phyloP scores from a whole-genome alignment of 1,140 invertebrate genomes.

The Phocides pigmalion region DNA sequence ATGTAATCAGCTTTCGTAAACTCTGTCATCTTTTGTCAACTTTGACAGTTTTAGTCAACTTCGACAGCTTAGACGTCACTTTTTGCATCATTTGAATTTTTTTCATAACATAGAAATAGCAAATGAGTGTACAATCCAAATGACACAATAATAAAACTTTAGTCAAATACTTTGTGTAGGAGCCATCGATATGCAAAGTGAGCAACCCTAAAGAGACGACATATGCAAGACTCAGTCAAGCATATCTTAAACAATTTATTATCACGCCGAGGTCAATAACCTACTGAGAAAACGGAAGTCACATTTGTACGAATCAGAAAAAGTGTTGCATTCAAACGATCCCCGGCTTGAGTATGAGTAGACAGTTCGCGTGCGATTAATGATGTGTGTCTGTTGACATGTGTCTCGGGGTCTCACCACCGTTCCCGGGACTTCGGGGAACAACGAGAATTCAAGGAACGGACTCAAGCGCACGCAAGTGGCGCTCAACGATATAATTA shows the following conservation, averaged over 20 bases:
- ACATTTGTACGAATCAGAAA: slow-evolving; percentile 10
- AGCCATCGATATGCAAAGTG: too few relatives aligned
- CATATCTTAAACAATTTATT: not conserved
- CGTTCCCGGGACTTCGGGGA: slow-evolving; percentile 37
- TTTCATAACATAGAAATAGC: too few relatives aligned
- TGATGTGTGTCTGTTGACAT: slow-evolving; percentile 40
- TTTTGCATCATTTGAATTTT: too few relatives aligned
- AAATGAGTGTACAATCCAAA: too few relatives aligned
- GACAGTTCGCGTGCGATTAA: slow-evolving; percentile 39
- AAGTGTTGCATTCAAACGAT: slow-evolving; percentile 21
- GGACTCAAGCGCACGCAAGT: slow-evolving; percentile 29
- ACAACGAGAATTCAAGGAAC: slow-evolving; percentile 25
- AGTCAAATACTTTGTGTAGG: too few relatives aligned
- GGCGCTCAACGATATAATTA: not conserved
- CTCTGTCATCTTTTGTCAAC: too few relatives aligned
- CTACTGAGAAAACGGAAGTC: slow-evolving; percentile 13
- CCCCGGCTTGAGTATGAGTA: slow-evolving; percentile 5
- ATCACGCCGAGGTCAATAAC: slow-evolving; percentile 7
- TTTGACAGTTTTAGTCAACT: too few relatives aligned
- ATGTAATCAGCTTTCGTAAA: too few relatives aligned
- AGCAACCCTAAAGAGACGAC: too few relatives aligned
- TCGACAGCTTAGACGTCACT: too few relatives aligned
- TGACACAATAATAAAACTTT: too few relatives aligned
- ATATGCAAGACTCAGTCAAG: too few relatives aligned
- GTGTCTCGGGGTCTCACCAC: slow-evolving; percentile 33